Evolutionary conservation across 2,113 vertebrate species (phyloP), one percentile per base, ranked within the genome.

Genomic region (Scopus umbretta): DNA sequence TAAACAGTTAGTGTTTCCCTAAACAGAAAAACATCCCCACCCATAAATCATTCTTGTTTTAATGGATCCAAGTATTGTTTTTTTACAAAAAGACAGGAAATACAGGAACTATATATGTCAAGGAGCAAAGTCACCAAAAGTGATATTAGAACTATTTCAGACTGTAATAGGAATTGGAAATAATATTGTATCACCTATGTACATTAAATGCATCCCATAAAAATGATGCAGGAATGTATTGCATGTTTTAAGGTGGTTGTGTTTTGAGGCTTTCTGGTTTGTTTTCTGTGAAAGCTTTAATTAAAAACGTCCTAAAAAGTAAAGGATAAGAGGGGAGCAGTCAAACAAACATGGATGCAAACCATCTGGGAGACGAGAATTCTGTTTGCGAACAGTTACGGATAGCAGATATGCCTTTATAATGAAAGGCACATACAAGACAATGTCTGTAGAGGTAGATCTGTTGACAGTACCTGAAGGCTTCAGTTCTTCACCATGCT

Each of bases 161-260:
- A 45, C 30, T 38, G 34, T 52, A 17, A 34, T 4, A 52, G 74
- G 32, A 30, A 5, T 2, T 36, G 36, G 58, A 29, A 52, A 36
- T 40, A 11, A 27, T 76, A 65, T 61, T n/a, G 4, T 21, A 0
- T 32, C 1, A 0, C 22, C 2, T 61, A 22, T 25, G 29, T 15
- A 1, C 32, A 13, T 58, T 16, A 20, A 22, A 40, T n/a, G 2
- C n/a, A 62, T 53, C 59, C 20, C 63, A 32, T 42, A 4, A 22
- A 34, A 86, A 26, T 16, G 32, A 2, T 8, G 29, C 47, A 74
- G 74, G 71, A 56, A 2, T 29, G 8, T 45, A 3, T 4, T 40
- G n/a, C 6, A 0, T 19, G 10, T 32, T 50, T 38, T 6, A 30
- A 73, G 40, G 23, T 30, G 29, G 16, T 58, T 67, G 9, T n/a